Conservation (phyloP, 2,113 vertebrate genomes). For the Trematomus loennbergii region DNA sequence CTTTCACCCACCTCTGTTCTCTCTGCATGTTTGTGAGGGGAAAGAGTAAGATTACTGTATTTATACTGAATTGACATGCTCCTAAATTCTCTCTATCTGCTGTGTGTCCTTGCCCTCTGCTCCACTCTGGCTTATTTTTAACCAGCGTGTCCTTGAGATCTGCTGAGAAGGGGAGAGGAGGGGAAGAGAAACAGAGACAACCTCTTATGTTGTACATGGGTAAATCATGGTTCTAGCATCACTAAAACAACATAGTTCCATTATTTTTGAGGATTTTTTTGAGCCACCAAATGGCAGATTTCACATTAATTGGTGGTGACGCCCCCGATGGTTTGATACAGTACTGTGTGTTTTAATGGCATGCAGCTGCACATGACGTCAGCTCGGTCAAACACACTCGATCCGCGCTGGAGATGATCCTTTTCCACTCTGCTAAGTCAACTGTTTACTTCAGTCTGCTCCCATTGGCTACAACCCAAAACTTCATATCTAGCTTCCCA, state of each 20-base stretch:
- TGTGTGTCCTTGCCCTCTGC: conserved; percentile 33
- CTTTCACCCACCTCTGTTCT: conserved; percentile 34
- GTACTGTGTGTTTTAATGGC: conserved; percentile 6
- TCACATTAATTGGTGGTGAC: conserved; percentile 18
- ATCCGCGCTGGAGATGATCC: conserved; percentile 41
- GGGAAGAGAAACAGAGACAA: conserved; percentile 22
- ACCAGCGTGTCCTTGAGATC: conserved; percentile 33
- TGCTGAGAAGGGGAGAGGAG: conserved; percentile 12
- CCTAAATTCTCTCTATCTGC: conserved; percentile 32
- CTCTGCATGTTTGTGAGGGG: conserved; percentile 16
- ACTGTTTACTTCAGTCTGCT: conserved; percentile 66
- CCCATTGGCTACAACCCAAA: conserved; percentile 48
- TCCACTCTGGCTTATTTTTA: conserved; percentile 36
- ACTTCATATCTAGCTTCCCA: conserved; percentile 56
- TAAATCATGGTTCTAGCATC: conserved; percentile 3
- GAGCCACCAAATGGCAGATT: conserved; percentile 21
- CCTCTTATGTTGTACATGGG: conserved; percentile 1
- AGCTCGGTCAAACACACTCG: conserved; percentile 32
- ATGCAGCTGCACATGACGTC: conserved; percentile 39
- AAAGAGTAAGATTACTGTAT: conserved; percentile 30
- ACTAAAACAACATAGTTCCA: neutral
- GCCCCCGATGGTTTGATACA: neutral
- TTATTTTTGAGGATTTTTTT: neutral
- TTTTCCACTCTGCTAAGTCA: conserved; percentile 67
- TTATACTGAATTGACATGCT: conserved; percentile 32